These are phyloP conservation scores for Nebria ingens DNA, from an alignment of 1,140 invertebrate genomes.

Conservation along the genomic window DNA sequence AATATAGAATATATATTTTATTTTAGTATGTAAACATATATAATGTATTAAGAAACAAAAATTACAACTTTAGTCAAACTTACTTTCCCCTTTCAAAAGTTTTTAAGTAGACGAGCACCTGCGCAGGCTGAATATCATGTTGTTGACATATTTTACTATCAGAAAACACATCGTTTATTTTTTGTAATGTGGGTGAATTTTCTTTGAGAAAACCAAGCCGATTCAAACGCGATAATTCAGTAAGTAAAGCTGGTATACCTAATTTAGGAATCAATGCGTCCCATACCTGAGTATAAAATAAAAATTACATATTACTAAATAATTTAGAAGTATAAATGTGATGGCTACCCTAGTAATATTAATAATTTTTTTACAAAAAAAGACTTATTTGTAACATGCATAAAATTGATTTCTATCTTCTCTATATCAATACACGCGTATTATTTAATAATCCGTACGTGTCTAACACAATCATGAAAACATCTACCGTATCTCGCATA, in stretches of 20 bases:
- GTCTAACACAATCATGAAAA: no score
- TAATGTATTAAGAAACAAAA: conserved; percentile 9
- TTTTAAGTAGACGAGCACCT: conserved; percentile 43
- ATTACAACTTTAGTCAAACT: conserved; percentile 16
- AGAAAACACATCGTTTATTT: conserved; percentile 36
- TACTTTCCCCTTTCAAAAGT: conserved; percentile 46
- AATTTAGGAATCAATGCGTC: conserved; percentile 24
- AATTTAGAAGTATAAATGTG: no score
- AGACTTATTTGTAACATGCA: no score
- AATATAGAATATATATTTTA: no score
- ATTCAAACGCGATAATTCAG: conserved; percentile 24
- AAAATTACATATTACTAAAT: background rate
- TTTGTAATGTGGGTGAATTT: conserved; percentile 24
- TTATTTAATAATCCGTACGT: no score
- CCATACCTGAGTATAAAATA: conserved; percentile 25
- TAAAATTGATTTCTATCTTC: no score
- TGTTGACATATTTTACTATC: conserved; percentile 35
- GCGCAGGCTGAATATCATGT: conserved; percentile 46
- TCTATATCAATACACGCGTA: no score
- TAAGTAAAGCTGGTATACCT: conserved; percentile 22
- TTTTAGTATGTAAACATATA: no score
- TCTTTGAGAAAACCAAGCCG: conserved; percentile 24
- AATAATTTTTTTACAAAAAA: no score
- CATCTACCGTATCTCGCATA: no score
- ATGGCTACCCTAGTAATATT: no score